A percentile compares a stretch with the other conserved stretches of the same genome.
phyloP scores from a whole-genome alignment of 2,113 vertebrate genomes.

The Dasypus novemcinctus region DNA sequence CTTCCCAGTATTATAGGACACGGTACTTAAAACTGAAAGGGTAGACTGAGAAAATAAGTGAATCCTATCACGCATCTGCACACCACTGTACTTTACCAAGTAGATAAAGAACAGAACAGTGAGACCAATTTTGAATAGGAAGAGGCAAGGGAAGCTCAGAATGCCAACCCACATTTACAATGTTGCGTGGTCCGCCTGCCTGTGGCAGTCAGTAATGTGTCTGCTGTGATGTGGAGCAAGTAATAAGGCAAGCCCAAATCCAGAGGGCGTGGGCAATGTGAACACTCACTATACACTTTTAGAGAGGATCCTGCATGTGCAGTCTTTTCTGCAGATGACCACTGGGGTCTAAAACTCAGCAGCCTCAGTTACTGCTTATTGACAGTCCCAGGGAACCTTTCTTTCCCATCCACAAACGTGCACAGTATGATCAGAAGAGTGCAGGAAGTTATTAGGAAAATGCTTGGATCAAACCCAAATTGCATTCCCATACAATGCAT shows the following conservation, averaged over 20 bases:
- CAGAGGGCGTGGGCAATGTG: too few relatives aligned
- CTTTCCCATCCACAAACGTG: neutral
- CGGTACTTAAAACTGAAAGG: neutral
- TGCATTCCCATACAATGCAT: too few relatives aligned
- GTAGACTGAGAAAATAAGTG: neutral
- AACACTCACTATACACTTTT: too few relatives aligned
- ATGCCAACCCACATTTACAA: neutral
- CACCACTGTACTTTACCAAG: neutral
- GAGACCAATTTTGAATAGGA: neutral
- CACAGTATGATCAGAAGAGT: neutral
- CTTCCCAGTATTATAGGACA: neutral
- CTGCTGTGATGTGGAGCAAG: neutral
- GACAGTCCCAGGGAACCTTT: neutral
- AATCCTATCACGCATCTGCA: neutral
- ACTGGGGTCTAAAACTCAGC: neutral
- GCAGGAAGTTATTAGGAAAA: neutral
- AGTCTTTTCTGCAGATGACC: neutral
- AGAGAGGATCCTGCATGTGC: neutral
- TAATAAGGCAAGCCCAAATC: neutral
- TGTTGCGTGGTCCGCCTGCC: neutral
- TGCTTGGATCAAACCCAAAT: too few relatives aligned
- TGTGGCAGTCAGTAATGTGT: neutral
- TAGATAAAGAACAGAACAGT: neutral
- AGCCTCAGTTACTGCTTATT: neutral
- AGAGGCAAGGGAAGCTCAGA: neutral